phyloP scores from a whole-genome alignment of 2,888 invertebrate genomes.

The Galeopsomyia nigrocyanea region DNA sequence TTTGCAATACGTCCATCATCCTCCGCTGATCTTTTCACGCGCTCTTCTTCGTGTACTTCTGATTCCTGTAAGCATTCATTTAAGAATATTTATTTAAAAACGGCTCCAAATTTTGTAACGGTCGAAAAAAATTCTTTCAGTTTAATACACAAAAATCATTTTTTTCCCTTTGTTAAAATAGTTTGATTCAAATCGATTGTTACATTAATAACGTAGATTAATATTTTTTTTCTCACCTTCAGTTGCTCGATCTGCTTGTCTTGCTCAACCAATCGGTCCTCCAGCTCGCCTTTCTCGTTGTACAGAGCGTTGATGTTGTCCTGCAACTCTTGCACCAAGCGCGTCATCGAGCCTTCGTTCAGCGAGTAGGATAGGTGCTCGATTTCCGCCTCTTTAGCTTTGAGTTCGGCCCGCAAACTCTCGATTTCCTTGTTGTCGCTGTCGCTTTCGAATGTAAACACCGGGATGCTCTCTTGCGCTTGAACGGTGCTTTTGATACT shows the following conservation, averaged over 20 bases:
- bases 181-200: too few relatives aligned
- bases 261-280: conserved; percentile 51
- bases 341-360: conserved; percentile 64
- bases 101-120: too few relatives aligned
- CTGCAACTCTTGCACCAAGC: conserved; percentile 66
- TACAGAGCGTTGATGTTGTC: conserved; percentile 60
- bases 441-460: conserved; percentile 54
- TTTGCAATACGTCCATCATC: too few relatives aligned
- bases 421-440: conserved; percentile 47
- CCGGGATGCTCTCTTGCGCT: conserved; percentile 56
- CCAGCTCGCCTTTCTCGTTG: conserved; percentile 57
- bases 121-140: too few relatives aligned
- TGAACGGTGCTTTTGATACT: neutral
- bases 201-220: too few relatives aligned
- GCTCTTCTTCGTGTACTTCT: too few relatives aligned
- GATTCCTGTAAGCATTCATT: too few relatives aligned
- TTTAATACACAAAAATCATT: too few relatives aligned
- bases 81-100: too few relatives aligned
- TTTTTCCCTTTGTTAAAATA: too few relatives aligned
- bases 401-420: conserved; percentile 60
- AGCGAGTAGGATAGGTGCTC: conserved; percentile 80
- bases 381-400: conserved; percentile 81
- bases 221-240: conserved; percentile 18
- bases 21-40: too few relatives aligned
- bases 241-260: conserved; percentile 37